phyloP scores from a whole-genome alignment of 2,797 vertebrate species.

The Muraenolepis orangiensis region DNA sequence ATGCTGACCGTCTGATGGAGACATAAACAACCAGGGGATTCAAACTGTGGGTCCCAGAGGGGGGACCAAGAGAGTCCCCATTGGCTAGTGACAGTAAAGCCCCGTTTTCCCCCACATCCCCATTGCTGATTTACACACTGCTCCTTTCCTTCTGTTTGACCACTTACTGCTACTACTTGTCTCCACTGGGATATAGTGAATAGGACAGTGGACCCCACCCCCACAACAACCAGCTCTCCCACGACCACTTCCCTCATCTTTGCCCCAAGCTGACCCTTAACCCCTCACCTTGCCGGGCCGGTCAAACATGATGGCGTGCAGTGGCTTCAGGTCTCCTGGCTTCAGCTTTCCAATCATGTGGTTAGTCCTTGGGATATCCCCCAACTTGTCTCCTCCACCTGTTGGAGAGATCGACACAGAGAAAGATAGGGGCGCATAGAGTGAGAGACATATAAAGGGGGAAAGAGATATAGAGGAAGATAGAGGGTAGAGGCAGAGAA shows the following conservation, averaged over 20 bases:
- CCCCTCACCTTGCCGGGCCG: constrained; percentile 87
- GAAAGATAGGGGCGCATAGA: not conserved
- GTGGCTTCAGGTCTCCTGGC: constrained; percentile 86
- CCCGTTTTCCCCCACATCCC: too few relatives aligned
- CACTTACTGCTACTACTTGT: not conserved
- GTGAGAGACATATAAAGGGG: not conserved
- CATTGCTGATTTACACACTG: too few relatives aligned
- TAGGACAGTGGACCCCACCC: too few relatives aligned
- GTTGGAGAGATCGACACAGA: constrained; percentile 13
- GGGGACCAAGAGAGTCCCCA: too few relatives aligned
- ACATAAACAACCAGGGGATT: not conserved
- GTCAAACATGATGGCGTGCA: constrained; percentile 91
- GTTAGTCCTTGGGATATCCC: constrained; percentile 89
- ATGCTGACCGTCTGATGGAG: constrained; percentile 58
- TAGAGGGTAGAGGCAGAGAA: too few relatives aligned
- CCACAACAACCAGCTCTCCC: not conserved
- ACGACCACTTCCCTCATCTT: too few relatives aligned
- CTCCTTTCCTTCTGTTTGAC: not conserved
- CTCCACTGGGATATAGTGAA: too few relatives aligned
- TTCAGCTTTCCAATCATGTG: constrained; percentile 90
- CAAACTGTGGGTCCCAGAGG: not conserved
- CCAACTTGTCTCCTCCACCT: constrained; percentile 90
- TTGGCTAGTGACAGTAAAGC: too few relatives aligned
- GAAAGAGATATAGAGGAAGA: not conserved
- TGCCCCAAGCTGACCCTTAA: not conserved